Percentiles rank a stretch among this genome's conserved stretches.
Conservation (phyloP, 2,113 vertebrate species). For the Ciconia stormi region DNA sequence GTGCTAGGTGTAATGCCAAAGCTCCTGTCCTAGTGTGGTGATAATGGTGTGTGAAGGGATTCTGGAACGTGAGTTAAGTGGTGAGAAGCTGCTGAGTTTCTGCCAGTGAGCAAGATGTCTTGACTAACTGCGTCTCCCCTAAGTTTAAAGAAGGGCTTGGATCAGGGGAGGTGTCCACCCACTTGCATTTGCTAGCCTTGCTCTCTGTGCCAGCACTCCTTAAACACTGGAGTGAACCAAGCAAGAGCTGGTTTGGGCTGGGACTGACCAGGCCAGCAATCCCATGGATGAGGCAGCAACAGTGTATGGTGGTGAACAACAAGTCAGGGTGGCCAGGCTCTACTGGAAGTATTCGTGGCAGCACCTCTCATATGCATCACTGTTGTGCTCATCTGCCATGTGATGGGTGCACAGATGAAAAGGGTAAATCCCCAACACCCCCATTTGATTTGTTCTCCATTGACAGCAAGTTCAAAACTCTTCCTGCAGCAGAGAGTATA, state of each 20-base stretch:
- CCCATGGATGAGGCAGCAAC: background rate
- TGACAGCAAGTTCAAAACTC: background rate
- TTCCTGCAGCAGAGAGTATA: background rate
- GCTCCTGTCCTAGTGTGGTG: background rate
- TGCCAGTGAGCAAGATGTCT: background rate
- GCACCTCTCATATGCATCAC: background rate
- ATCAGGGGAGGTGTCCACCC: background rate
- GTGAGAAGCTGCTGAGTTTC: background rate
- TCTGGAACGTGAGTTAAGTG: background rate
- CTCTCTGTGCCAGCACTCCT: background rate
- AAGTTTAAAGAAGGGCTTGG: background rate
- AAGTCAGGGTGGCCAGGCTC: rapidly evolving
- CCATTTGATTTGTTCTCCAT: background rate
- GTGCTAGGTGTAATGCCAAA: background rate
- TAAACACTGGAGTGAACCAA: background rate
- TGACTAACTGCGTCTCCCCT: background rate
- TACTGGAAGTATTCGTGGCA: background rate
- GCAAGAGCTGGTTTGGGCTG: background rate
- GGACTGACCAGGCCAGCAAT: background rate
- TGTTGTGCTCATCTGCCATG: background rate
- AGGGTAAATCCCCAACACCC: no score
- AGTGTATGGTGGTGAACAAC: rapidly evolving
- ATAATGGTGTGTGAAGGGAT: background rate
- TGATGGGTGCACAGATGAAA: background rate
- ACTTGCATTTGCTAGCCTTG: background rate